Evolutionary conservation across 92 coral and sea anemone species (phyloP).

Genomic region (Epizoanthus fatuus): DNA sequence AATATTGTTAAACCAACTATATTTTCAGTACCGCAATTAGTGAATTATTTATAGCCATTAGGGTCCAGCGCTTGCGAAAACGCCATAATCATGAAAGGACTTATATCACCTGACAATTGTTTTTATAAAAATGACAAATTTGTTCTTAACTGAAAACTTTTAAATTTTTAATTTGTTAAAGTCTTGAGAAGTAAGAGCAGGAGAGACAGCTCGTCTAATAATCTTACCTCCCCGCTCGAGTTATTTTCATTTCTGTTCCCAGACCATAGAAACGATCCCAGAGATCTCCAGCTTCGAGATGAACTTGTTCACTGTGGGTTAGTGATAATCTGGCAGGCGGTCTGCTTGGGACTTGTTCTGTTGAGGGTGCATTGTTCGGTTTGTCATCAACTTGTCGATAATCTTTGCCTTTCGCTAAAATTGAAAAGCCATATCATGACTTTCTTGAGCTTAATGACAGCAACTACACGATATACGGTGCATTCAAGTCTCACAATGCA

Average conservation of each 20-base stretch:
- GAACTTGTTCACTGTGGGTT: constrained; percentile 39
- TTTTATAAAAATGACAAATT: not conserved
- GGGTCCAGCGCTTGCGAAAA: constrained; percentile 1
- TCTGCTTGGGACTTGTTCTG: constrained; percentile 46
- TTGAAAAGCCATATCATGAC: constrained; percentile 24
- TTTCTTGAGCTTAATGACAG: constrained; percentile 27
- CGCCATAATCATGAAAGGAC: not conserved
- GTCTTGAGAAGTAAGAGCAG: not conserved
- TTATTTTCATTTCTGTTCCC: constrained; percentile 94
- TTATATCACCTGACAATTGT: too few relatives aligned
- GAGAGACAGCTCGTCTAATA: not conserved
- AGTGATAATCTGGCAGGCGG: constrained; percentile 36
- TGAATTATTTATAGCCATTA: constrained; percentile 27
- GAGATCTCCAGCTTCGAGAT: constrained; percentile 84
- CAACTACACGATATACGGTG: not conserved
- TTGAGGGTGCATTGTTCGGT: constrained; percentile 56
- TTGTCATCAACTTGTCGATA: constrained; percentile 80
- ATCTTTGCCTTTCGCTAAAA: constrained; percentile 61
- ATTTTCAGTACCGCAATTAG: constrained; percentile 1
- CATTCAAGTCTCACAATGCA: not conserved
- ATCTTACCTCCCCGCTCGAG: constrained; percentile 91
- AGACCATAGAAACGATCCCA: constrained; percentile 94
- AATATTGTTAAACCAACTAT: not conserved
- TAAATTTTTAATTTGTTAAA: not conserved
- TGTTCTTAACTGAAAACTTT: not conserved